phyloP scores from a whole-genome alignment of 2,113 vertebrate species.

The Scomber japonicus region DNA sequence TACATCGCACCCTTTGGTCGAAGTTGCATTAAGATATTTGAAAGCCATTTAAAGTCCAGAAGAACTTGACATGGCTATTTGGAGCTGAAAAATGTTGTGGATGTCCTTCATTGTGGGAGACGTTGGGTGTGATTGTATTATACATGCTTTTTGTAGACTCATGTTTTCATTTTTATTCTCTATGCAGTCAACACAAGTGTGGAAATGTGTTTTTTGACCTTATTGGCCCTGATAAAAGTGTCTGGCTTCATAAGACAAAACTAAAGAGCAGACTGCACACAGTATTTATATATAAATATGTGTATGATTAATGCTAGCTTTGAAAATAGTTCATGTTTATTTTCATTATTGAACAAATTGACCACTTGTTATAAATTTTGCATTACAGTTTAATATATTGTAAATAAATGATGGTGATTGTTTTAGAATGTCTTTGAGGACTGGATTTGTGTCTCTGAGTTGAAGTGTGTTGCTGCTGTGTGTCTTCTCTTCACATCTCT shows the following conservation, averaged over 20 bases:
- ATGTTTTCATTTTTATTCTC: constrained; percentile 68
- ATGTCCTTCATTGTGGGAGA: constrained; percentile 54
- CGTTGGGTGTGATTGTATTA: constrained; percentile 44
- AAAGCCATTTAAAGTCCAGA: constrained; percentile 57
- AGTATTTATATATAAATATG: constrained; percentile 82
- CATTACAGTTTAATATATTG: constrained; percentile 88
- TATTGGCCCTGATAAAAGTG: constrained; percentile 36
- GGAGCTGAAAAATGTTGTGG: constrained; percentile 33
- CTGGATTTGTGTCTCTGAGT: constrained; percentile 23
- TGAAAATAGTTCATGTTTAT: constrained; percentile 82
- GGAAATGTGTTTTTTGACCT: constrained; percentile 60
- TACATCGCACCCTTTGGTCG: constrained; percentile 45
- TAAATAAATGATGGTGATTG: constrained; percentile 87
- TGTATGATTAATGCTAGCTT: constrained; percentile 82
- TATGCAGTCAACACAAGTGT: constrained; percentile 78
- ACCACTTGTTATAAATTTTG: constrained; percentile 85
- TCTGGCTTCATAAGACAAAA: constrained; percentile 48
- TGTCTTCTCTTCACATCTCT: neutral
- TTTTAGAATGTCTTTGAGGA: constrained; percentile 66
- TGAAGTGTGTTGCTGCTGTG: neutral
- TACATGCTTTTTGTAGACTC: constrained; percentile 65
- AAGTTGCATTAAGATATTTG: constrained; percentile 61
- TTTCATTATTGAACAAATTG: constrained; percentile 85
- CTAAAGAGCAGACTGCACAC: constrained; percentile 69
- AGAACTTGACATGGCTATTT: constrained; percentile 42